A percentile compares a stretch with the other conserved stretches of the same genome.
phyloP scores from a whole-genome alignment of 2,888 invertebrate species.

The Phytoseiulus persimilis region DNA sequence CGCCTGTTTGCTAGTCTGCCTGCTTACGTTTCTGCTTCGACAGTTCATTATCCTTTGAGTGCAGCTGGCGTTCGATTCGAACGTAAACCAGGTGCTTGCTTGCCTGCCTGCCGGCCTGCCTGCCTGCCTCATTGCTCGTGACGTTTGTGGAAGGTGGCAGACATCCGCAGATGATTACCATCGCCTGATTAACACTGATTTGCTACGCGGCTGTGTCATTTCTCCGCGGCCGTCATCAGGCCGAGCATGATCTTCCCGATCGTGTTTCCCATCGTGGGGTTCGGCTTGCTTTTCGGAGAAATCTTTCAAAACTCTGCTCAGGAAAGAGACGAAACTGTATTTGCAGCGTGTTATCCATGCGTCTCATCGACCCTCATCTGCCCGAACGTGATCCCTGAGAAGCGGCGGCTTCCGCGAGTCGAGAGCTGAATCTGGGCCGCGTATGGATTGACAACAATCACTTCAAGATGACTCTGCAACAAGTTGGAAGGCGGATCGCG shows the following conservation, averaged over 20 bases:
- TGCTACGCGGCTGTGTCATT: not conserved
- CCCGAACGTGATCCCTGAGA: too few species aligned
- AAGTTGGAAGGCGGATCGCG: not conserved
- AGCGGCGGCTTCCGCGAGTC: too few species aligned
- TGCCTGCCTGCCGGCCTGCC: not conserved
- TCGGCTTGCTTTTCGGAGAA: too few species aligned
- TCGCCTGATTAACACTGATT: not conserved
- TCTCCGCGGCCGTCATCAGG: not conserved
- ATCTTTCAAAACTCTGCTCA: too few species aligned
- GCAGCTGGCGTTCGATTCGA: constrained; percentile 5
- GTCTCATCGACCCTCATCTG: too few species aligned
- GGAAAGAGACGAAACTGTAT: too few species aligned
- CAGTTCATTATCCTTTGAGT: not conserved
- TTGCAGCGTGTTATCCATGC: too few species aligned
- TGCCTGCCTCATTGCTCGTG: not conserved
- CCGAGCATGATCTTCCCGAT: too few species aligned
- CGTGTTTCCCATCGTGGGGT: too few species aligned
- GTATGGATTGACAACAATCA: too few species aligned
- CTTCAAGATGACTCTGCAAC: not conserved
- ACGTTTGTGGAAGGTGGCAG: not conserved
- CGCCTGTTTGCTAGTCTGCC: not conserved
- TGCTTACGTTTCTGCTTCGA: not conserved
- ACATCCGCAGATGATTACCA: not conserved
- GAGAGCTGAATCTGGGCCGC: too few species aligned
- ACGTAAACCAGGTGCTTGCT: not conserved